Evolutionary conservation across 2,888 invertebrate genomes (phyloP).

Genomic region (Trichacis sp.): DNA sequence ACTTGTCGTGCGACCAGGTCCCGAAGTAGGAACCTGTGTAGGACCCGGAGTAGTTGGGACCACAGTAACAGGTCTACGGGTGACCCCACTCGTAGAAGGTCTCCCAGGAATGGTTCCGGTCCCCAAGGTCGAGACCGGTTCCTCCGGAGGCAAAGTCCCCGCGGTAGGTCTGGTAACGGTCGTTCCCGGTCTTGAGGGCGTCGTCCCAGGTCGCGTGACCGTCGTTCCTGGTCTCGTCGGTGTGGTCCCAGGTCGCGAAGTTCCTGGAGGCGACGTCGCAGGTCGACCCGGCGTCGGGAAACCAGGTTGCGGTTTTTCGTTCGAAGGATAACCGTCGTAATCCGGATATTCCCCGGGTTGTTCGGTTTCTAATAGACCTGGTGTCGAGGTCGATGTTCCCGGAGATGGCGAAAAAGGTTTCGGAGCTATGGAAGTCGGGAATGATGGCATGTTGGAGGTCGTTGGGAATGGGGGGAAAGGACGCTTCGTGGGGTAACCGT

Average conservation of each 20-base stretch:
- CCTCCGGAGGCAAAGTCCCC: background rate
- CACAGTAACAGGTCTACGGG: background rate
- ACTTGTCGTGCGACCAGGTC: background rate
- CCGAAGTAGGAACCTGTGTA: background rate
- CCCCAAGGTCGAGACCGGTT: conserved; percentile 18
- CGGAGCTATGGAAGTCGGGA: conserved; percentile 29
- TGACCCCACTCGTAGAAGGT: background rate
- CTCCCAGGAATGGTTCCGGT: conserved; percentile 16
- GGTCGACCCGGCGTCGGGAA: conserved; percentile 63
- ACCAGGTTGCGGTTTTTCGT: conserved; percentile 43
- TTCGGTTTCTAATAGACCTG: conserved; percentile 10
- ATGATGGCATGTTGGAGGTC: conserved; percentile 26
- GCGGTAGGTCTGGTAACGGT: background rate
- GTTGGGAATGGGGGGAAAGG: conserved; percentile 33
- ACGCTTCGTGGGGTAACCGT: conserved; percentile 43
- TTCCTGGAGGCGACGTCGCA: background rate
- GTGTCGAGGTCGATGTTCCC: conserved; percentile 18
- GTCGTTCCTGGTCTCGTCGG: conserved; percentile 11
- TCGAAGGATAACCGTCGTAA: conserved; percentile 36
- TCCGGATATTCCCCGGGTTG: conserved; percentile 15
- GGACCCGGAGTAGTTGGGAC: background rate
- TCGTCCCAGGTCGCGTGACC: background rate
- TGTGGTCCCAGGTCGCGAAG: conserved; percentile 10
- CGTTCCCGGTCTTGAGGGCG: conserved; percentile 21
- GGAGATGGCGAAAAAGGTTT: conserved; percentile 32